Evolutionary conservation across 64 coral and sea anemone genomes (phyloP).

Genomic region (Montipora foliosa): DNA sequence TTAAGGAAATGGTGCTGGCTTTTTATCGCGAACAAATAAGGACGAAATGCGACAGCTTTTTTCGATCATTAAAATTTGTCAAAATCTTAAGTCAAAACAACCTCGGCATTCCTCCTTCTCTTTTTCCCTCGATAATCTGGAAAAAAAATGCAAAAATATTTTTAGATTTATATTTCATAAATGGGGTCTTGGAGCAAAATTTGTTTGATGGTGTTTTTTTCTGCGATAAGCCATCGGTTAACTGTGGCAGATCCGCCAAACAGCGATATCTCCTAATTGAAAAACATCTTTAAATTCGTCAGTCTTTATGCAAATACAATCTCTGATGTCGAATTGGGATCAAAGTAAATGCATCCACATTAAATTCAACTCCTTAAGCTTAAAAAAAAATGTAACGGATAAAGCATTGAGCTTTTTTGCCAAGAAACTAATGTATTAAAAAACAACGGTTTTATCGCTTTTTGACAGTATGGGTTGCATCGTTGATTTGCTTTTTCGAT

Average conservation of each 20-base stretch:
- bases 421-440: neutral
- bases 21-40: neutral
- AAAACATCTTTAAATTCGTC: slow-evolving; percentile 19
- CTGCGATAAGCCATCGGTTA: slow-evolving; percentile 22
- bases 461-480: neutral
- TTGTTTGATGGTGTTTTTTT: neutral
- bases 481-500: slow-evolving; percentile 14
- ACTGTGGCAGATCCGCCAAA: slow-evolving; percentile 31
- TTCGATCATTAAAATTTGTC: too few relatives aligned
- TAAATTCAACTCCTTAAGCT: neutral
- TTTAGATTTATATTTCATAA: neutral
- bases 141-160: neutral
- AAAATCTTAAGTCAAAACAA: neutral
- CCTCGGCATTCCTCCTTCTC: neutral
- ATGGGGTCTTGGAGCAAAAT: neutral
- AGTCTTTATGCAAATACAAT: slow-evolving; percentile 46
- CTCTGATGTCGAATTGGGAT: neutral
- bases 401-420: too few relatives aligned
- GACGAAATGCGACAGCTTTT: too few relatives aligned
- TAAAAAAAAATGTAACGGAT: neutral
- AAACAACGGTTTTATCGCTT: neutral
- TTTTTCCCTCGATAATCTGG: neutral
- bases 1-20: neutral
- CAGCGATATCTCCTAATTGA: neutral
- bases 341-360: neutral